Evolutionary conservation across 2,888 invertebrate species (phyloP), one percentile per base, ranked within the genome.

Genomic region (Pycnomerus fuliginosus): DNA sequence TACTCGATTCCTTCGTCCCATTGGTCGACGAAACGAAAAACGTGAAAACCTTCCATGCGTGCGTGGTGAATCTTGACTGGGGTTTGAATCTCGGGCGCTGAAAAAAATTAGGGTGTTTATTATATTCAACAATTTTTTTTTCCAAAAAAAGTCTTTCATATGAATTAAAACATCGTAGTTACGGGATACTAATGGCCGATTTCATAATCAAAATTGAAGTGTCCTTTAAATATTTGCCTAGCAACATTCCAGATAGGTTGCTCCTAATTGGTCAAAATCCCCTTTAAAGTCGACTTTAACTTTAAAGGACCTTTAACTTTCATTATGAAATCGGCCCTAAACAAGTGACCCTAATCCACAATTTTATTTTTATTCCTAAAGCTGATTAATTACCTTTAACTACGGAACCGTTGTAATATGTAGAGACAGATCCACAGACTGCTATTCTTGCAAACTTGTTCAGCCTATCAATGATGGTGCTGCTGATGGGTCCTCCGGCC

Each of bases 401-500:
- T 17, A 22, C 30, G 11, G 47, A 53, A 1, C 49, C 60, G 13
- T 75, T 75, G 55, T 85, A 84, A 60, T 85, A 85, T 0, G 76
- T 72, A 11, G 84, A 81, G 55, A 85, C 83, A 1, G 80, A 76
- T 11, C 86, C 86, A 62, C 85, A 85, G 3, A 83, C 77, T 5
- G 83, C 76, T n/a, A 85, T 74, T 42, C 85, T 74, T 2, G 85
- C 85, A 55, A 71, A 75, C 38, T 65, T 62, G 50, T 80, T 84
- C 85, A 85, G 85, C 43, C 77, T 74, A 44, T 69, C 72, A 34
- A 85, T 73, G 16, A 85, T 79, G 10, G 69, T 74, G 12, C 76
- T 76, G 43, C 82, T 80, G 33, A 85, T 78, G 60, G 82, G 80
- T 22, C 85, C 85, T 14, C 85, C 85, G 29, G 85, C 84, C 85